Evolutionary conservation across 92 coral and sea anemone species (phyloP).

Genomic region (Micromussa lordhowensis): DNA sequence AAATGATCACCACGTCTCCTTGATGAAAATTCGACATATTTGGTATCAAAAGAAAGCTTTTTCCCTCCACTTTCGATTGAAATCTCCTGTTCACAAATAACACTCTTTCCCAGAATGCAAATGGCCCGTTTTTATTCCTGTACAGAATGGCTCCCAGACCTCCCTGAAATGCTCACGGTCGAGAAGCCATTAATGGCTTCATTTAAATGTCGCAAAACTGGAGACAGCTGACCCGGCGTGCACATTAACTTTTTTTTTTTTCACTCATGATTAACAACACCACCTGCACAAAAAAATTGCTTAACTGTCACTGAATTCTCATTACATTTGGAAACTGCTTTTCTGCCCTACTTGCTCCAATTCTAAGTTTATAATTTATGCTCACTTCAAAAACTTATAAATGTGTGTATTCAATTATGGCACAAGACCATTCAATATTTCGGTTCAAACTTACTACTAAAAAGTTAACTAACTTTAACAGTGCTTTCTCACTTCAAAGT

Average conservation of each 20-base stretch:
- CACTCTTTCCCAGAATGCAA: slow-evolving; percentile 11
- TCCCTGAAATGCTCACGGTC: background rate
- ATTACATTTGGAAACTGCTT: background rate
- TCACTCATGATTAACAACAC: slow-evolving; percentile 5
- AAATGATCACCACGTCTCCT: slow-evolving; percentile 11
- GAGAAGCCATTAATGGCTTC: slow-evolving; percentile 11
- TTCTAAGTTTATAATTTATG: background rate
- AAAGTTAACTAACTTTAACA: too few species aligned
- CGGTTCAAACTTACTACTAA: background rate
- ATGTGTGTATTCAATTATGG: background rate
- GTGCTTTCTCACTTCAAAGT: too few species aligned
- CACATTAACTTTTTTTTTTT: too few species aligned
- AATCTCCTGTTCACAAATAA: background rate
- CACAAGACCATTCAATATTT: slow-evolving; percentile 6
- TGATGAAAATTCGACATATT: background rate
- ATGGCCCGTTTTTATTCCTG: background rate
- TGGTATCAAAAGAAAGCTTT: slow-evolving; percentile 38
- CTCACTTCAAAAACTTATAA: background rate
- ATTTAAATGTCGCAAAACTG: background rate
- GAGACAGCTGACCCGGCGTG: slow-evolving; percentile 44
- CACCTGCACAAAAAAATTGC: background rate
- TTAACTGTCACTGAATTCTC: background rate
- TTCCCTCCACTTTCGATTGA: background rate
- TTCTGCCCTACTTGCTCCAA: background rate
- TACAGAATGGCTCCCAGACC: slow-evolving; percentile 17